These are phyloP conservation scores for Ernsta delagoae DNA, from an alignment of 2,888 invertebrate genomes.

Conservation along the genomic window DNA sequence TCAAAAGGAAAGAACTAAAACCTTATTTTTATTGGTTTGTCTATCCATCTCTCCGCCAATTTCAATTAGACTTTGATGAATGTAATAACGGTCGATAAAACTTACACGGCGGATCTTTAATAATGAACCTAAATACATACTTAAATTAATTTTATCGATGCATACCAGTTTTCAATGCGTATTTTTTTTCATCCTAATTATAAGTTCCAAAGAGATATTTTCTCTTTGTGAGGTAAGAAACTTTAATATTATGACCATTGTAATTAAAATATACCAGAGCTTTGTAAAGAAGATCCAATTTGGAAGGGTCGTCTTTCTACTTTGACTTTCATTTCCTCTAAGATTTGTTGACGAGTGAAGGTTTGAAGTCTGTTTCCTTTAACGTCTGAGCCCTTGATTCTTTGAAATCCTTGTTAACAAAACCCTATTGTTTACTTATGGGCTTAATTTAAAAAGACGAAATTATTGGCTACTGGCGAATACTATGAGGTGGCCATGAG, in stretches of 20 bases:
- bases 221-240: neutral
- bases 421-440: constrained; percentile 28
- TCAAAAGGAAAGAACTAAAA: neutral
- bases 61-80: too few relatives aligned
- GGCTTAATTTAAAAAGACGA: constrained; percentile 23
- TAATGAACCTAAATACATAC: too few relatives aligned
- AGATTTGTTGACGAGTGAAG: constrained; percentile 25
- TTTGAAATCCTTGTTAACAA: constrained; percentile 18
- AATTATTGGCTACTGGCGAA: constrained; percentile 11
- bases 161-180: too few relatives aligned
- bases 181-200: too few relatives aligned
- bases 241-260: neutral
- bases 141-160: too few relatives aligned
- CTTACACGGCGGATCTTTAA: too few relatives aligned
- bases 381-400: constrained; percentile 15
- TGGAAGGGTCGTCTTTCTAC: constrained; percentile 17
- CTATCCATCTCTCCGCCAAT: too few relatives aligned
- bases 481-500: neutral
- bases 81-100: too few relatives aligned
- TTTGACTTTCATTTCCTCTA: constrained; percentile 17
- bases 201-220: too few relatives aligned
- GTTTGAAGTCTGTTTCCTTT: constrained; percentile 28
- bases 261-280: constrained; percentile 17
- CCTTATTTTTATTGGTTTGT: too few relatives aligned
- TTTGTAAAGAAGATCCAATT: constrained; percentile 21